phyloP scores from a whole-genome alignment of 2,113 vertebrate genomes.

The Vulpes lagopus region DNA sequence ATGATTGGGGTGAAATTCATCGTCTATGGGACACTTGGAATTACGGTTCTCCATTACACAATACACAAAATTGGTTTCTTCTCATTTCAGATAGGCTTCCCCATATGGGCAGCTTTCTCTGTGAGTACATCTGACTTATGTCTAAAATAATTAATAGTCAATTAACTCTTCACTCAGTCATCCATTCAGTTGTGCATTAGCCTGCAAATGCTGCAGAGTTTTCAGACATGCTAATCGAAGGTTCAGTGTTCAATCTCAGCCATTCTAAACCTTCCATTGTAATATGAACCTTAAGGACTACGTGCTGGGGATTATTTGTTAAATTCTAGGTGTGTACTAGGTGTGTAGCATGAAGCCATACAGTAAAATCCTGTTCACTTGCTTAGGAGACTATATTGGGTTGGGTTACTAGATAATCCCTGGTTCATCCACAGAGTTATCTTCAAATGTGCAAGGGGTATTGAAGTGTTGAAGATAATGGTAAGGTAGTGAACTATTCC shows the following conservation, averaged over 20 bases:
- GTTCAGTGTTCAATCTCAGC: not conserved
- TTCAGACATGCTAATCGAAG: not conserved
- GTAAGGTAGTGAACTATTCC: not conserved
- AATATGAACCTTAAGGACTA: not conserved
- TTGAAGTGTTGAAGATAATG: not conserved
- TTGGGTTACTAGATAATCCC: not conserved
- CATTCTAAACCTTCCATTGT: not conserved
- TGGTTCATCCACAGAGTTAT: not conserved
- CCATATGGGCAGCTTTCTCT: not conserved
- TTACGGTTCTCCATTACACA: not conserved
- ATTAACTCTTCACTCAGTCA: not conserved
- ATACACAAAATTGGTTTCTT: not conserved
- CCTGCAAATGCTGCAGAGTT: not conserved
- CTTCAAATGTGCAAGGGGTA: not conserved
- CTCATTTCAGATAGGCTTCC: not conserved
- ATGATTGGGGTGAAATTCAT: not conserved
- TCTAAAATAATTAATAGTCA: not conserved
- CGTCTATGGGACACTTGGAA: not conserved
- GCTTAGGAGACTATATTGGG: not conserved
- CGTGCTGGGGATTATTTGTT: not conserved
- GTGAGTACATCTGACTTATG: not conserved
- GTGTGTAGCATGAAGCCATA: not conserved
- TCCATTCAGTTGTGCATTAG: not conserved
- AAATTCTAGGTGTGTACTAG: not conserved
- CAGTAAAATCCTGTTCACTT: not conserved